Evolutionary conservation across 2,797 vertebrate species (phyloP), one percentile per base, ranked within the genome.

Genomic region (Hemitrygon akajei): DNA sequence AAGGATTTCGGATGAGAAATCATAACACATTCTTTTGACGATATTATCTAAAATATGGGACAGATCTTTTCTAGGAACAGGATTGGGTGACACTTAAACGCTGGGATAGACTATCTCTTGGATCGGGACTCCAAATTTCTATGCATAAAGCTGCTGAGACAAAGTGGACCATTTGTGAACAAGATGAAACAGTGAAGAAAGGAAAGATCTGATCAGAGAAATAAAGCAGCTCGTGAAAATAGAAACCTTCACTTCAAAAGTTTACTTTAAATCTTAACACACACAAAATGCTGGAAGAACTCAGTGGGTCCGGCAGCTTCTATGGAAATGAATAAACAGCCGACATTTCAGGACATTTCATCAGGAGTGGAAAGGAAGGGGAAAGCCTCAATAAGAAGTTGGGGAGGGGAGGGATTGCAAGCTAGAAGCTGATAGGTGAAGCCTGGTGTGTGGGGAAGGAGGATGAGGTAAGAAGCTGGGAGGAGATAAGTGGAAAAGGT

Each of bases 1-100:
- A 27, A 69, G 60, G 86, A 89, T 69, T 75, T 89, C 63, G n/a
- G 60, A 89, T 34, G 63, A 89, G 66, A 89, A 89, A 30, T 69
- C 18, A 37, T 34, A 69, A 69, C n/a, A 69, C 63, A 22, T 89
- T 89, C 63, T 89, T 89, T 89, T 37, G n/a, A 89, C 5, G 63
- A 22, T 37, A 66, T 34, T 4, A 89, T n/a, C 34, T 89, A 89
- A 89, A 89, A 69, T 37, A 69, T 37, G 86, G 86, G 9, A 22
- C 20, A 34, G 86, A 89, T 89, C 34, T 3, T 22, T 22, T 34
- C 60, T 89, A n/a, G 86, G 63, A 89, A 69, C 86, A 25, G 63
- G 86, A 89, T 20, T 69, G 69, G 34, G 60, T 89, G n/a, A 69
- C 20, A 20, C 86, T 37, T 69, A 89, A 89, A 89, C n/a, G 34